Evolutionary conservation across 2,113 vertebrate genomes (phyloP).

Genomic region (Morphnarchus princeps): DNA sequence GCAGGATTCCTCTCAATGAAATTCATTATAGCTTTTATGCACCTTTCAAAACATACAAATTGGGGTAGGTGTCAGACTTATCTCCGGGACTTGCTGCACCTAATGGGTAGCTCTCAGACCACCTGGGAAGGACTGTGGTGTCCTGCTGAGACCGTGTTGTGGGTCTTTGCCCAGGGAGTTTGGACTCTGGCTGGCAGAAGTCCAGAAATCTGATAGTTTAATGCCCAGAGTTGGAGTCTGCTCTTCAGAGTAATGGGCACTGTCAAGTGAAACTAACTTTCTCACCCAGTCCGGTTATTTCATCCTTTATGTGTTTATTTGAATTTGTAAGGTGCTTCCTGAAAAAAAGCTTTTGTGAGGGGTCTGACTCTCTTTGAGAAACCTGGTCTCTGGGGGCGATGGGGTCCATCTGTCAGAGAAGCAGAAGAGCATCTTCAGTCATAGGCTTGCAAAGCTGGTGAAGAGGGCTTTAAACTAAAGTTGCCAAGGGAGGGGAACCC

Average conservation of each 20-base stretch:
- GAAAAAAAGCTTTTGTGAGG: neutral
- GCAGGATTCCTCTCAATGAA: neutral
- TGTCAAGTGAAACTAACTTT: neutral
- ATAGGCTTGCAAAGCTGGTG: neutral
- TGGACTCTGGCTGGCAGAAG: neutral
- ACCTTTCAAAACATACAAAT: neutral
- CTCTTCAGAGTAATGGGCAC: neutral
- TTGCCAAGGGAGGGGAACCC: neutral
- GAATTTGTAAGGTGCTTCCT: neutral
- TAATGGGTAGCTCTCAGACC: neutral
- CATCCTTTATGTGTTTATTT: neutral
- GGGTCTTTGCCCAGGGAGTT: neutral
- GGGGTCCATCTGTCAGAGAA: neutral
- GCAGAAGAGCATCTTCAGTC: neutral
- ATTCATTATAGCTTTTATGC: neutral
- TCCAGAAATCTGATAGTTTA: neutral
- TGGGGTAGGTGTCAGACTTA: neutral
- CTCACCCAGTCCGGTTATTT: neutral
- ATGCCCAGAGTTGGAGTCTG: neutral
- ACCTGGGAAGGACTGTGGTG: neutral
- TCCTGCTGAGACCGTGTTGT: neutral
- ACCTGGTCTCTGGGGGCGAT: too few species aligned
- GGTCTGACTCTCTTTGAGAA: neutral
- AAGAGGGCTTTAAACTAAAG: neutral
- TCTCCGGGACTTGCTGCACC: neutral